These are phyloP conservation scores for Podarcis siculus DNA, from an alignment of 2,797 vertebrate genomes.

Conservation along the genomic window DNA sequence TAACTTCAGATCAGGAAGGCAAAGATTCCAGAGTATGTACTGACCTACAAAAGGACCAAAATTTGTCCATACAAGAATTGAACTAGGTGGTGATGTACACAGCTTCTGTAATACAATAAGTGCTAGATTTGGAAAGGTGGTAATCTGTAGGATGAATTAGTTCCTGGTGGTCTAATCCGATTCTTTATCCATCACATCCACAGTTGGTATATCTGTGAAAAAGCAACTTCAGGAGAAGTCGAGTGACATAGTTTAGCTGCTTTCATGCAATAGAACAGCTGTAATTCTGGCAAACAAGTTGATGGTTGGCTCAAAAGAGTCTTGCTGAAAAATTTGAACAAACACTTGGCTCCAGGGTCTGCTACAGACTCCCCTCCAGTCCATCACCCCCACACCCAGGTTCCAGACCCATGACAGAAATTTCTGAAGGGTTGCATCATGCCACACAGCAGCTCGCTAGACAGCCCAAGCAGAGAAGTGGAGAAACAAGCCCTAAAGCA, in stretches of 20 bases:
- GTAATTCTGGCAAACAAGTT: conserved; percentile 8
- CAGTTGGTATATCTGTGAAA: neutral
- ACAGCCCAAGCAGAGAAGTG: conserved; percentile 31
- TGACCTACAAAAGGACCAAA: neutral
- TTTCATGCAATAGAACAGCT: neutral
- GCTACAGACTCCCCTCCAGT: conserved; percentile 26
- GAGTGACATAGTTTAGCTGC: conserved; percentile 25
- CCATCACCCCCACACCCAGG: conserved; percentile 37
- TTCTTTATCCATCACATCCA: neutral
- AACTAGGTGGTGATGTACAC: neutral
- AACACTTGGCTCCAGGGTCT: conserved; percentile 26
- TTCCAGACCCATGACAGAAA: conserved; percentile 38
- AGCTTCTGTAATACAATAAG: conserved; percentile 24
- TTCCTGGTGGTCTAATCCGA: neutral
- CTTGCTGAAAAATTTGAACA: conserved; percentile 26
- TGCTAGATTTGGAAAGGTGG: conserved; percentile 24
- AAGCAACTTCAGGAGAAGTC: neutral
- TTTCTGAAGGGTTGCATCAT: conserved; percentile 45
- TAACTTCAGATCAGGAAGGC: neutral
- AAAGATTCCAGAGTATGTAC: neutral
- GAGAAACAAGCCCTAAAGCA: conserved; percentile 35
- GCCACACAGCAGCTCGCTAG: conserved; percentile 37
- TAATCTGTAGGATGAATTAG: neutral
- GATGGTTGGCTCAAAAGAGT: conserved; percentile 11
- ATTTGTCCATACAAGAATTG: neutral